Base-by-base conservation (phyloP, 2,797 vertebrate species). In the Tinamus major region DNA sequence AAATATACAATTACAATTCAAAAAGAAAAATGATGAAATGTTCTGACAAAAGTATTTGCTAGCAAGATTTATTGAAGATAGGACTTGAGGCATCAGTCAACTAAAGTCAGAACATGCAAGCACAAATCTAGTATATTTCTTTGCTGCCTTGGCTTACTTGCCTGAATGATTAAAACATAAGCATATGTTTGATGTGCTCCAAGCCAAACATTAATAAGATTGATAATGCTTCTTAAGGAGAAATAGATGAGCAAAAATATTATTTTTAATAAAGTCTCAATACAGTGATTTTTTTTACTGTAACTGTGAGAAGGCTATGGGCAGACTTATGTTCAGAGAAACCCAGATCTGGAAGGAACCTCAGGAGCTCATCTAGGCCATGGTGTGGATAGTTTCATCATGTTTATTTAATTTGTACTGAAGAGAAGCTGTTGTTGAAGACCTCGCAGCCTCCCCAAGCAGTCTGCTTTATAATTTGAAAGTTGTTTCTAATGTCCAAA, bases 1-100 rank as follows among this genome's bases (percentile, higher is more conserved):
- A 44, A 88, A 85, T 68, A 53, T 68, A 33, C 37, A 4, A 70
- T 37, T 70, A 31, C 46, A 85, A 56, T 74, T 87, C 27, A 64
- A 79, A 68, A 79, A 83, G 18, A 78, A 79, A 85, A 82, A 24
- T 67, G 46, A 39, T 79, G 11, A 67, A 89, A 23, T 59, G 8
- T 74, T 92, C 55, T 77, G 29, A 77, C 39, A 85, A 91, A 87
- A 82, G 42, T 37, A 13, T 74, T 53, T 51, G n/a, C 67, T 92
- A 21, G 42, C 68, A 85, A 56, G 31, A 67, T 90, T 72, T 6
- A 48, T 76, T 76, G 35, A 91, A 93, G 64, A 44, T 29, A 79
- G 81, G 72, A 92, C 19, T 41, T 69, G 41, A n/a, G 77, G 13
- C 63, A 46, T 61, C 26, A 13, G 33, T 61, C 55, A 58, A 39